These are phyloP conservation scores for Nineta flava DNA, from an alignment of 2,888 invertebrate genomes.

Conservation along the genomic window DNA sequence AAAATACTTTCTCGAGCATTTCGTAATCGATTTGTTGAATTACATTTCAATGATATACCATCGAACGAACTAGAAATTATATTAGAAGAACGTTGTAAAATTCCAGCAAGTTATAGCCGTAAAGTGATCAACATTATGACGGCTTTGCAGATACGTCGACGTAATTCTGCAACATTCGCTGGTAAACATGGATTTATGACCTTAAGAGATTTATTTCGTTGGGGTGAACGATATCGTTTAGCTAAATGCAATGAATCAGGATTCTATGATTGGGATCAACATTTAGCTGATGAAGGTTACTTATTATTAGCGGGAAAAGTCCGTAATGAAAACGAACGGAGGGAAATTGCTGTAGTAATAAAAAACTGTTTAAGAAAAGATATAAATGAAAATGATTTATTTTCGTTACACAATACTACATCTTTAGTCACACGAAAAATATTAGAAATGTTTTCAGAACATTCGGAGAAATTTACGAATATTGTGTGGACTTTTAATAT, in stretches of 20 bases:
- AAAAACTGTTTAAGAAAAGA: constrained; percentile 64
- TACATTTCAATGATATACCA: constrained; percentile 94
- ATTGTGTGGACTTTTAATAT: constrained; percentile 93
- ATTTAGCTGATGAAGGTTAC: constrained; percentile 91
- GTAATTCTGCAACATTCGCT: constrained; percentile 76
- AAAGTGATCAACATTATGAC: constrained; percentile 85
- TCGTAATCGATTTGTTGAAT: constrained; percentile 90
- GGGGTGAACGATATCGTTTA: constrained; percentile 86
- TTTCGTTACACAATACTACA: constrained; percentile 47
- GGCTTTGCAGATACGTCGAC: constrained; percentile 69
- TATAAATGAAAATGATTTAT: constrained; percentile 53
- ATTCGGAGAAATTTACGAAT: constrained; percentile 45
- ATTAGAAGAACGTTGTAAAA: constrained; percentile 70
- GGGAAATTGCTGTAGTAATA: constrained; percentile 63
- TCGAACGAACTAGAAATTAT: constrained; percentile 73
- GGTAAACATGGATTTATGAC: constrained; percentile 91
- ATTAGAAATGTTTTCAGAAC: constrained; percentile 45
- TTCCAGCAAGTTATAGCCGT: constrained; percentile 75
- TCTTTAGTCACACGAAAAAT: constrained; percentile 63
- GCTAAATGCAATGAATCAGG: constrained; percentile 38
- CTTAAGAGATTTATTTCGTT: constrained; percentile 84
- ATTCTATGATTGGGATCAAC: constrained; percentile 93
- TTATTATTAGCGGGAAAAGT: constrained; percentile 87
- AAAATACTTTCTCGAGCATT: constrained; percentile 94
- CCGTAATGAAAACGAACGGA: constrained; percentile 64